A percentile compares a stretch with the other conserved stretches of the same genome.
phyloP scores from a whole-genome alignment of 2,888 invertebrate species.

The Diplolepis rosae region DNA sequence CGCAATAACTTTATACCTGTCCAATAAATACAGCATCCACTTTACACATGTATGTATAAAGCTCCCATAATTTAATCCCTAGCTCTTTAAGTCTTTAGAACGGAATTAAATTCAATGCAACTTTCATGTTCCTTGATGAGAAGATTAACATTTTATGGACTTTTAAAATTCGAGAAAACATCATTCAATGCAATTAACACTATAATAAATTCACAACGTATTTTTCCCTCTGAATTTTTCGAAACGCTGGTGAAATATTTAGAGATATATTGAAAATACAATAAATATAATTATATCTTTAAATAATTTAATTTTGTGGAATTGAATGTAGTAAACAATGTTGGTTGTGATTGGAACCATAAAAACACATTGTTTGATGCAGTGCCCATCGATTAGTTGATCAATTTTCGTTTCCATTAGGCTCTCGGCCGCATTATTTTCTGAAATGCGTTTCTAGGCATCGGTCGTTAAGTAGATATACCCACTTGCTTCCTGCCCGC shows the following conservation, averaged over 20 bases:
- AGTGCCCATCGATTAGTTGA: constrained; percentile 39
- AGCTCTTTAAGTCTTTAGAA: not conserved
- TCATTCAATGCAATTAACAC: not conserved
- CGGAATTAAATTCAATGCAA: constrained; percentile 1
- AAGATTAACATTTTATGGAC: not conserved
- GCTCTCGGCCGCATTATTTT: constrained; percentile 50
- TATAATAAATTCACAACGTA: too few relatives aligned
- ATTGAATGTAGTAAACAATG: not conserved
- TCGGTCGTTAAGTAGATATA: constrained; percentile 45
- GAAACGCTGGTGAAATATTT: not conserved
- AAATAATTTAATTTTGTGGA: not conserved
- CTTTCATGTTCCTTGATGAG: not conserved
- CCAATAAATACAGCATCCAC: constrained; percentile 56
- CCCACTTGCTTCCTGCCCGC: constrained; percentile 48
- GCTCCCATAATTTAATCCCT: constrained; percentile 38
- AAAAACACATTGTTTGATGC: not conserved
- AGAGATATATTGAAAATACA: not conserved
- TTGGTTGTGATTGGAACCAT: not conserved
- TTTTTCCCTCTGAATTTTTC: too few relatives aligned
- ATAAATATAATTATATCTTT: not conserved
- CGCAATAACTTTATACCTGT: constrained; percentile 61
- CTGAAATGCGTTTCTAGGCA: constrained; percentile 60
- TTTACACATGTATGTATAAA: constrained; percentile 47
- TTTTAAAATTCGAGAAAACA: not conserved
- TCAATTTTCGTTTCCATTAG: constrained; percentile 62